Evolutionary conservation across 2,797 vertebrate genomes (phyloP), one percentile per base, ranked within the genome.

Genomic region (Anolis apletophallus): DNA sequence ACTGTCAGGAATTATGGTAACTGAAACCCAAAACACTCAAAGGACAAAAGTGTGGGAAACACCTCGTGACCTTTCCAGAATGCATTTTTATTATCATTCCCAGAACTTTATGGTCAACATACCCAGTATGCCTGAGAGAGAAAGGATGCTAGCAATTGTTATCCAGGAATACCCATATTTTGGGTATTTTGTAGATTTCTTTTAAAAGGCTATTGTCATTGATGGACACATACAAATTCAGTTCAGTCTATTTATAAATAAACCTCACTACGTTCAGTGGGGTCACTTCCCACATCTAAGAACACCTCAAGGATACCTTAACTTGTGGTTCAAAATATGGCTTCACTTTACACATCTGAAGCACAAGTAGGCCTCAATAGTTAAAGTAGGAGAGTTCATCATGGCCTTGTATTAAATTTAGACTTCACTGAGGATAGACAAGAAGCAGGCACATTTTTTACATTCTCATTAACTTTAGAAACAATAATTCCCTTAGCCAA

Each of bases 401-500:
- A 17, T 12, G 67, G 17, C 8, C 40, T 50, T 61, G 12, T 34
- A 34, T 40, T 75, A 16, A 55, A 64, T 64, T 52, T 34, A 26
- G 16, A 61, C 71, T 81, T 72, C n/a, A 26, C 29, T 26, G 21
- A n/a, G 7, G 14, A 59, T 5, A 87, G 19, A n/a, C 61, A 50
- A 1, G 81, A 78, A 55, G 36, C 0, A 59, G 61, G 76, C 6
- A 89, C 69, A 2, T 57, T 0, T 71, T 40, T 17, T 86, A 80
- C 82, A 21, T 57, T 61, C 34, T 88, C 2, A 0, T 40, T 85
- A 68, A 85, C n/a, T 87, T 85, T 80, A 23, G 61, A 89, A 84
- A 76, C 40, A 86, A 91, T 84, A 52, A 75, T 85, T 77, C 59
- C 32, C 26, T 52, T 69, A 83, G 50, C 67, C 81, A 69, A 80